Conservation (phyloP, 2,113 vertebrate species). For the Oncorhynchus gorbuscha region DNA sequence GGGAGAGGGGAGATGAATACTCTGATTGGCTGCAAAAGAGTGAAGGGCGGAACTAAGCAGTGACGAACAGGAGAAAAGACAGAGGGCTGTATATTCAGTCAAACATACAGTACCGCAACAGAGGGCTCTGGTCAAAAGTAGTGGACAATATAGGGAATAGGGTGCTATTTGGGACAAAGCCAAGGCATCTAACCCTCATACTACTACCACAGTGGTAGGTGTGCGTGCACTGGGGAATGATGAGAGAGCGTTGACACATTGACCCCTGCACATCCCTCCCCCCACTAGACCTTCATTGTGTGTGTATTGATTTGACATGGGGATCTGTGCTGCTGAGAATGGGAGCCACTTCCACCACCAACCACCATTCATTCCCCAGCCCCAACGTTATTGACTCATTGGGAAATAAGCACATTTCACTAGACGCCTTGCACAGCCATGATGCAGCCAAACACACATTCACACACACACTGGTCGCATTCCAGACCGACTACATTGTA, state of each 20-base stretch:
- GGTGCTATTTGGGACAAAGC: too few species aligned
- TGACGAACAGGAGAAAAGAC: conserved; percentile 1
- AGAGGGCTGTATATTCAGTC: not conserved
- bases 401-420: not conserved
- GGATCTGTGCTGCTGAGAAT: not conserved
- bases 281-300: not conserved
- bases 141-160: too few species aligned
- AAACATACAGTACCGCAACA: not conserved
- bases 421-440: not conserved
- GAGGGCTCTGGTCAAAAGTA: not conserved
- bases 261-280: not conserved
- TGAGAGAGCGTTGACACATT: conserved; percentile 2
- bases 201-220: not conserved
- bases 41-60: not conserved
- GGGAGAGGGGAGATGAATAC: conserved; percentile 43
- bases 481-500: too few species aligned
- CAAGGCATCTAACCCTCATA: not conserved
- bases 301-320: conserved; percentile 38
- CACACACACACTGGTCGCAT: not conserved
- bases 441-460: not conserved
- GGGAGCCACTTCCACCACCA: not conserved
- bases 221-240: not conserved
- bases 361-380: not conserved
- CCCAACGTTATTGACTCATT: not conserved
- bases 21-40: conserved; percentile 1